Base-by-base conservation (phyloP, 1,140 invertebrate genomes). In the Drosophila nigromelanica region DNA sequence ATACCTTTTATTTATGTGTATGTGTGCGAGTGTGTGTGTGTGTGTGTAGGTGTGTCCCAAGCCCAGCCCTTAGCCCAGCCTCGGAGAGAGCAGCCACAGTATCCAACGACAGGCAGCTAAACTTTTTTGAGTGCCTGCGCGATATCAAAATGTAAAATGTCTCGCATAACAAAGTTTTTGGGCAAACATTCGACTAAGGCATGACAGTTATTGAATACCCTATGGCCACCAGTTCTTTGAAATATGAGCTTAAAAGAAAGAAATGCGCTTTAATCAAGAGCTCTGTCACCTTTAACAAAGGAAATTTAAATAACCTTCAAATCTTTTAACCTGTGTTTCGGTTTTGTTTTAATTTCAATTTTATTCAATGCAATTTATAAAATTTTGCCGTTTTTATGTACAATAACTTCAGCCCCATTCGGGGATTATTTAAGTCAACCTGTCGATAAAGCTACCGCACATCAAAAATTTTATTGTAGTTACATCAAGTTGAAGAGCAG, bases 31-130 rank as follows among this genome's bases (percentile, higher is more conserved):
- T 10, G 48, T 43, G 52, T 47, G 48, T 45, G 54, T 47, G 39
- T 33, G 52, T 64, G 61, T 87, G 70, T 86, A 81, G 78, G 82
- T 82, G 82, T 87, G 81, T 76, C 82, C 48, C 58, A 56, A 58
- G 59, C 74, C 71, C 67, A 47, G 52, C 62, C 62, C 69, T 12
- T 27, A 10, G 47, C 37, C 7, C n/a, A 56, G 40, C 27, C 27
- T 27, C 14, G 3, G 27, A 30, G 27, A 30, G 39, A 40, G 37
- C 35, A 54, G 51, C 51, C 11, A 37, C 45, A 48, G 45, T 48
- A 48, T 27, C 45, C 45, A 48, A 27, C 24, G 24, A 27, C 24
- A 27, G 24, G 24, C 24, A 27, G 50, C 66, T 52, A 60, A 73
- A 68, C 51, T 69, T 73, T 69, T 62, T 61, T 61, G 55, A 62